Percentiles rank a stretch among this genome's conserved stretches.
These are phyloP conservation scores for Diploptera punctata DNA, from an alignment of 2,888 invertebrate species.

Conservation along the genomic window DNA sequence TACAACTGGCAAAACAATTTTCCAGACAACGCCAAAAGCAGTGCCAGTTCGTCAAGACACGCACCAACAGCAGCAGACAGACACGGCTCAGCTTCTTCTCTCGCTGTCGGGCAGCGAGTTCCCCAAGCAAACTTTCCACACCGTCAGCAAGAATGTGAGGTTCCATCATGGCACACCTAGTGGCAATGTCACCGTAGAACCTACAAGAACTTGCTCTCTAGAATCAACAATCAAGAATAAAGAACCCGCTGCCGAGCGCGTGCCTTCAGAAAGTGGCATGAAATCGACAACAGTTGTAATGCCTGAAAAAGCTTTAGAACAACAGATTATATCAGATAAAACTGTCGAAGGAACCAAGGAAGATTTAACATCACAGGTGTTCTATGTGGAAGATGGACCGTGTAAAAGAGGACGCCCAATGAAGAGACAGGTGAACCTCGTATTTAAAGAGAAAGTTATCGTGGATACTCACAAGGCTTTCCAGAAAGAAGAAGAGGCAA, in stretches of 20 bases:
- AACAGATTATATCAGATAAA: constrained; percentile 7
- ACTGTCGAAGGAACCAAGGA: constrained; percentile 22
- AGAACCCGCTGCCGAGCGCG: constrained; percentile 26
- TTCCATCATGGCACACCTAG: constrained; percentile 36
- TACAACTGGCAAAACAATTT: constrained; percentile 19
- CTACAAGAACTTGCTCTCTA: constrained; percentile 17
- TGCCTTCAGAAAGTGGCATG: constrained; percentile 22
- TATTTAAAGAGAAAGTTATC: constrained; percentile 43
- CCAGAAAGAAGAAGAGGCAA: constrained; percentile 54
- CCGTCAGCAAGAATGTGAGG: constrained; percentile 36
- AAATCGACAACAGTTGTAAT: constrained; percentile 11
- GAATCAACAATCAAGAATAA: constrained; percentile 23
- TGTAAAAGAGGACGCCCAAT: constrained; percentile 42
- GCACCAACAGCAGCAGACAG: constrained; percentile 44
- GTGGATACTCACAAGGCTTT: constrained; percentile 43
- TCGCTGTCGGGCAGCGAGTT: constrained; percentile 47
- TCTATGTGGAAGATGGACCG: constrained; percentile 33
- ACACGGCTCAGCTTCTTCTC: constrained; percentile 49
- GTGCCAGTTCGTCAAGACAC: constrained; percentile 6
- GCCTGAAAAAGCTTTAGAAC: constrained; percentile 23
- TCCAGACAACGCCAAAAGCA: constrained; percentile 27
- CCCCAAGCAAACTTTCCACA: constrained; percentile 33
- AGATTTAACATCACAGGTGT: constrained; percentile 12
- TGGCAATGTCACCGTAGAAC: constrained; percentile 24
- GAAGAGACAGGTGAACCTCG: constrained; percentile 42